Evolutionary conservation across 2,888 invertebrate genomes (phyloP).

Genomic region (Busseola fusca): DNA sequence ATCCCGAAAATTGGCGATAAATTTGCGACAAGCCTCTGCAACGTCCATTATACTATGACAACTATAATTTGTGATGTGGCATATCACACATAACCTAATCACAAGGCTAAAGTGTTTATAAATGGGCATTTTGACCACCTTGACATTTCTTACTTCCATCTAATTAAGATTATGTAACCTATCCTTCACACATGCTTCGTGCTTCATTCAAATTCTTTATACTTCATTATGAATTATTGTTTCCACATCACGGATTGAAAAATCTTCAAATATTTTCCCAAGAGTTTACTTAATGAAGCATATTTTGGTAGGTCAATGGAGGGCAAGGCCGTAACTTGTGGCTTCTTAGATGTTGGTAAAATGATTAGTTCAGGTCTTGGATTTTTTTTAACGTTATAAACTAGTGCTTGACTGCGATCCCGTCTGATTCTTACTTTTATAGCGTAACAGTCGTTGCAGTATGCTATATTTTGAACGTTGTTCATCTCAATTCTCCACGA

Average conservation of each 20-base stretch:
- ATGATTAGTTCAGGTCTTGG: conserved; percentile 3
- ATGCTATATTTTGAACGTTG: background rate
- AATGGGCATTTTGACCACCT: conserved; percentile 55
- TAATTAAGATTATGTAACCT: conserved; percentile 54
- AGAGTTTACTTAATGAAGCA: conserved; percentile 27
- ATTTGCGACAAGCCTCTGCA: conserved; percentile 11
- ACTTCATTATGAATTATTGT: conserved; percentile 46
- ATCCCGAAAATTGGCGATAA: background rate
- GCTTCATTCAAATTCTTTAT: conserved; percentile 48
- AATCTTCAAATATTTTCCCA: conserved; percentile 45
- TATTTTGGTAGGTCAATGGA: conserved; percentile 23
- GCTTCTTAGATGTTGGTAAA: conserved; percentile 17
- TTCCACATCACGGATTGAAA: conserved; percentile 39
- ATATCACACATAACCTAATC: conserved; percentile 34
- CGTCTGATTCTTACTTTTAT: background rate
- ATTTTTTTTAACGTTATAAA: too few relatives aligned
- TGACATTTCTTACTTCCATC: conserved; percentile 56
- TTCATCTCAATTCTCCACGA: background rate
- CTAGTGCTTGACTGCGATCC: too few relatives aligned
- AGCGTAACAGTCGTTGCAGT: too few relatives aligned
- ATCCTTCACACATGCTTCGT: conserved; percentile 41
- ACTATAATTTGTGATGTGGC: conserved; percentile 25
- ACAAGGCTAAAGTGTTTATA: conserved; percentile 52
- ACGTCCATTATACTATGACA: conserved; percentile 2
- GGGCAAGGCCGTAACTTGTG: conserved; percentile 16